Conservation (phyloP, 2,888 invertebrate species). For the Diploptera punctata region DNA sequence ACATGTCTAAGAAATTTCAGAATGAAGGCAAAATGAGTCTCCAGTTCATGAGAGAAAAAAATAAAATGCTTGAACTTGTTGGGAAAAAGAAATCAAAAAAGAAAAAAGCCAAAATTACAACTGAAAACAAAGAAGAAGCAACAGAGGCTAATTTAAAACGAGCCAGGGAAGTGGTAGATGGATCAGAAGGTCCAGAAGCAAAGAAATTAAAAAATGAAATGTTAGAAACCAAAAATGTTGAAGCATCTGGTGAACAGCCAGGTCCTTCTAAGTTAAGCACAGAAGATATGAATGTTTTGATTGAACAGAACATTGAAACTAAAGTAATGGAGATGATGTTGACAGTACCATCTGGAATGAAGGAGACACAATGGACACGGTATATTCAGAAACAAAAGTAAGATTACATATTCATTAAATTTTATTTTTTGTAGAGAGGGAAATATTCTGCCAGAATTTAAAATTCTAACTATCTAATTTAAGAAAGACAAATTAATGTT, state of each 20-base stretch:
- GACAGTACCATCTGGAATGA: neutral
- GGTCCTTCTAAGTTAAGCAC: neutral
- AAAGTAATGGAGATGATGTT: neutral
- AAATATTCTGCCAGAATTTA: too few species aligned
- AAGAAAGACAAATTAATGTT: too few species aligned
- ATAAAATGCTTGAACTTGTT: constrained; percentile 42
- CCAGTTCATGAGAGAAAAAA: constrained; percentile 43
- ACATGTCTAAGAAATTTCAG: constrained; percentile 40
- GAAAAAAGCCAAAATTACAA: neutral
- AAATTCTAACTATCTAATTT: too few species aligned
- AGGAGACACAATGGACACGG: too few species aligned
- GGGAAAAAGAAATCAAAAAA: neutral
- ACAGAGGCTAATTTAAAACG: neutral
- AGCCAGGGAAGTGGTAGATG: neutral
- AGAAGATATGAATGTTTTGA: neutral
- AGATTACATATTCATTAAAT: too few species aligned
- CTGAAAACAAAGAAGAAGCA: too few species aligned
- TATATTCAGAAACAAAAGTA: too few species aligned
- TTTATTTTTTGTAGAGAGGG: too few species aligned
- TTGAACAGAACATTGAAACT: constrained; percentile 7
- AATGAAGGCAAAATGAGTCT: constrained; percentile 40
- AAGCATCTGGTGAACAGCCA: neutral
- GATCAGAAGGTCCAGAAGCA: neutral
- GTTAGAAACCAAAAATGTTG: neutral
- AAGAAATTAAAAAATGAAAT: neutral